These are phyloP conservation scores for Deilephila elpenor DNA, from an alignment of 2,888 invertebrate species.

Conservation along the genomic window DNA sequence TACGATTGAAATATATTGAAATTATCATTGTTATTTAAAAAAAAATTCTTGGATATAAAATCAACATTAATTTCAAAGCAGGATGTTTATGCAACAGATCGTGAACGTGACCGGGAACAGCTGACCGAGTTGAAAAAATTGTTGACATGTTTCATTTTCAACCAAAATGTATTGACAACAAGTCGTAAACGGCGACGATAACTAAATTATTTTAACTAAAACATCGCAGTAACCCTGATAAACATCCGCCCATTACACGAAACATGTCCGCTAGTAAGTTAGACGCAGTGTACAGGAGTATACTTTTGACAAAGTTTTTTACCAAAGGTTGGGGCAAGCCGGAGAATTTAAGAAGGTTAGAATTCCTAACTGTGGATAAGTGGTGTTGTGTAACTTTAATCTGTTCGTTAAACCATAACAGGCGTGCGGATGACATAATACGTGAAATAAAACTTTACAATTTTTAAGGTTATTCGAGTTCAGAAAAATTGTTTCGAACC, in stretches of 20 bases:
- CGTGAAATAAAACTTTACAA: conserved; percentile 24
- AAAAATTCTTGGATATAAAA: not conserved
- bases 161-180: conserved; percentile 62
- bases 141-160: conserved; percentile 52
- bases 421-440: conserved; percentile 9
- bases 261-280: conserved; percentile 86
- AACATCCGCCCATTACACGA: conserved; percentile 45
- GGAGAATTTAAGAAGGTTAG: conserved; percentile 93
- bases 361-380: conserved; percentile 33
- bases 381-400: conserved; percentile 48
- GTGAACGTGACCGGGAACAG: conserved; percentile 28
- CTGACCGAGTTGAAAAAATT: conserved; percentile 29
- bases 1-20: too few species aligned
- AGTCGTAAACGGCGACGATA: conserved; percentile 41
- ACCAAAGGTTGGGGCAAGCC: conserved; percentile 99
- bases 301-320: conserved; percentile 95
- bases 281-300: conserved; percentile 93
- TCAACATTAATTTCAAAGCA: not conserved
- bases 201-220: conserved; percentile 34
- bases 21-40: too few species aligned
- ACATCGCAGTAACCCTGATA: conserved; percentile 26
- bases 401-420: conserved; percentile 30
- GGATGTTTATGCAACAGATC: not conserved
- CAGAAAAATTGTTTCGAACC: conserved; percentile 92
- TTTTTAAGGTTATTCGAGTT: conserved; percentile 94